Evolutionary conservation across 2,797 vertebrate genomes (phyloP).

Genomic region (Threskiornis aethiopicus): DNA sequence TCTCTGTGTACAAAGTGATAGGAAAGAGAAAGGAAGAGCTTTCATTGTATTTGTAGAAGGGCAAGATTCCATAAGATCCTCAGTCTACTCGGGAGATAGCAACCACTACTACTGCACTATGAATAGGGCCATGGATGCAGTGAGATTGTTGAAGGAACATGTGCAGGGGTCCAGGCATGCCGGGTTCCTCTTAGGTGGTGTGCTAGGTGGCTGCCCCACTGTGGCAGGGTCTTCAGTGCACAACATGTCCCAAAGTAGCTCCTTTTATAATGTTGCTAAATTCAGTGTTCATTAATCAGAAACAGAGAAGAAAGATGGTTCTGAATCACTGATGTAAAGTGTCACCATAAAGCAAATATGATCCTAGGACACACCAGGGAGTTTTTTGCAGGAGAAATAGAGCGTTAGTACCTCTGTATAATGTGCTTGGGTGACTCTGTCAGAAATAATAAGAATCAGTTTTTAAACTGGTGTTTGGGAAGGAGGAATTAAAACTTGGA

Average conservation of each 20-base stretch:
- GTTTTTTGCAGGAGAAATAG: background rate
- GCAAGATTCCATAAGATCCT: background rate
- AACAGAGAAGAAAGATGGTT: background rate
- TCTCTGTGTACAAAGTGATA: background rate
- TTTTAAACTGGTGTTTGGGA: background rate
- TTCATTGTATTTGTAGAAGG: background rate
- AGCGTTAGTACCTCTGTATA: background rate
- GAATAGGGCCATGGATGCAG: background rate
- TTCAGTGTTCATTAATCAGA: background rate
- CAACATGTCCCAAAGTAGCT: background rate
- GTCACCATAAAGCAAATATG: background rate
- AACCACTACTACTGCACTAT: background rate
- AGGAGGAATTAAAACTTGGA: background rate
- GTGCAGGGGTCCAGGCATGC: too few relatives aligned
- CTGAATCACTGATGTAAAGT: background rate
- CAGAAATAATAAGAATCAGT: background rate
- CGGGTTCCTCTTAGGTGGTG: background rate
- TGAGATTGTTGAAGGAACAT: fast-evolving
- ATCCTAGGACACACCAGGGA: background rate
- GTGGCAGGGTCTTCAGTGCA: background rate
- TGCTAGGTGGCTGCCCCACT: background rate
- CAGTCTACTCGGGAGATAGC: background rate
- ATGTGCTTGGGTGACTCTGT: background rate
- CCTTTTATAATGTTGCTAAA: background rate
- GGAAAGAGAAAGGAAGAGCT: background rate